Base-by-base conservation (phyloP, 1,140 invertebrate species). In the Bombus turneri region DNA sequence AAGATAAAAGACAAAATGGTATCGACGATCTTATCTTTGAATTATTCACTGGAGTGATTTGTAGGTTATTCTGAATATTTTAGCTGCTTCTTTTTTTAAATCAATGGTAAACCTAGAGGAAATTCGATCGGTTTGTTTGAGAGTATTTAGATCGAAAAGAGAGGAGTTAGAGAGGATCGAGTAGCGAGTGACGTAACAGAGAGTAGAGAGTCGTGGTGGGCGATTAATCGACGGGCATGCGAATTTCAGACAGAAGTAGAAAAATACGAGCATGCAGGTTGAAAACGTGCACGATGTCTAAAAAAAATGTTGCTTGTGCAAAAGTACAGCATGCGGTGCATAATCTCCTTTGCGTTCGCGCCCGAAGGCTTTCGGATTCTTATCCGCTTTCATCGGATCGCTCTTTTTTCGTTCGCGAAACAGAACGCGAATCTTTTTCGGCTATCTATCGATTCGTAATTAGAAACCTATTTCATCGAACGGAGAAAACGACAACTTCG, bases 251-350 rank as follows among this genome's bases (percentile, higher is more conserved):
- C 66, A 88, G 77, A 86, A 89, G 78, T 73, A 66, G 77, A 89
- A 84, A 90, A 86, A 64, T 81, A 71, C 74, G 43, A 43, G 53
- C 88, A 88, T 88, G 83, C 88, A 82, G 79, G 87, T 69, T 73
- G 76, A 80, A 47, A 72, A 80, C 77, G 77, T 85, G 77, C 77
- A 72, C 53, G 66, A 66, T 62, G 78, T 77, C 68, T 85, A 43
- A 59, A 78, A 74, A 74, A 47, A 82, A 31, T 31, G 47, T 76
- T 34, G 12, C 57, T n/a, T 86, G 83, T 90, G 88, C 88, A 87
- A 64, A 90, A 84, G 47, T 79, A 89, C 75, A 47, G 82, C 88
- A 90, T 90, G 89, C 89, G 86, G 89, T 90, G 89, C 89, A 78
- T 64, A 83, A 87, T 90, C 78, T 71, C 66, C 37, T 64, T 64